A percentile compares a stretch with the other conserved stretches of the same genome.
phyloP scores from a whole-genome alignment of 2,888 invertebrate genomes.

The Darwinula stevensoni region DNA sequence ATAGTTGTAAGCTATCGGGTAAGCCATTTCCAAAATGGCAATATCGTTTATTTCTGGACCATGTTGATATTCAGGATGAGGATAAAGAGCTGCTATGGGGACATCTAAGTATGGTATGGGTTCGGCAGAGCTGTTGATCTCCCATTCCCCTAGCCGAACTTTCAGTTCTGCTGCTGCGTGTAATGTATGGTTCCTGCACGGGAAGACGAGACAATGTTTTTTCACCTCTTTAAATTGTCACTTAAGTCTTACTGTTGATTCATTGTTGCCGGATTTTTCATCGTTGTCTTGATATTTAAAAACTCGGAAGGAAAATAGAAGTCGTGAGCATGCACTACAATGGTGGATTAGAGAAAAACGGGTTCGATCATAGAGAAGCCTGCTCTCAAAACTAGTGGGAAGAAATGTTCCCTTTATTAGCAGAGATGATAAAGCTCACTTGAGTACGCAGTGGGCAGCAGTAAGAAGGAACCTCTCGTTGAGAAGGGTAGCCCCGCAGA shows the following conservation, averaged over 20 bases:
- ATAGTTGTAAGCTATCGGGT: conserved; percentile 26
- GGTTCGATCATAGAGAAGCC: too few relatives aligned
- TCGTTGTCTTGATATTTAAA: too few relatives aligned
- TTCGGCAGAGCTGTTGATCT: conserved; percentile 29
- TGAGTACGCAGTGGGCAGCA: conserved; percentile 38
- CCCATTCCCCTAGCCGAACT: conserved; percentile 56
- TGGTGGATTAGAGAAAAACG: too few relatives aligned
- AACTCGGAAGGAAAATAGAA: too few relatives aligned
- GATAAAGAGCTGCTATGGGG: conserved; percentile 31
- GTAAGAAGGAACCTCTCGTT: conserved; percentile 39
- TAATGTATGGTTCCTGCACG: too few relatives aligned
- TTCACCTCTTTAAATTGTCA: too few relatives aligned
- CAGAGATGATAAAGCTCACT: conserved; percentile 2
- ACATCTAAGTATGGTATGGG: conserved; percentile 46
- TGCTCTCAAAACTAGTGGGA: too few relatives aligned
- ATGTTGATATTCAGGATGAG: conserved; percentile 35
- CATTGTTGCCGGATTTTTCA: too few relatives aligned
- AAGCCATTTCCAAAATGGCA: conserved; percentile 34
- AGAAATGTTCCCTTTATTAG: too few relatives aligned
- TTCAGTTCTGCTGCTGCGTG: conserved; percentile 23
- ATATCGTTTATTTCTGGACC: conserved; percentile 31
- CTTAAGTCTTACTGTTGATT: too few relatives aligned
- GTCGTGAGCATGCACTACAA: too few relatives aligned
- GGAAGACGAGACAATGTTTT: too few relatives aligned
- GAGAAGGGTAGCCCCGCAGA: conserved; percentile 24